Conservation (phyloP, 2,113 vertebrate species). For the Prunella fulvescens region DNA sequence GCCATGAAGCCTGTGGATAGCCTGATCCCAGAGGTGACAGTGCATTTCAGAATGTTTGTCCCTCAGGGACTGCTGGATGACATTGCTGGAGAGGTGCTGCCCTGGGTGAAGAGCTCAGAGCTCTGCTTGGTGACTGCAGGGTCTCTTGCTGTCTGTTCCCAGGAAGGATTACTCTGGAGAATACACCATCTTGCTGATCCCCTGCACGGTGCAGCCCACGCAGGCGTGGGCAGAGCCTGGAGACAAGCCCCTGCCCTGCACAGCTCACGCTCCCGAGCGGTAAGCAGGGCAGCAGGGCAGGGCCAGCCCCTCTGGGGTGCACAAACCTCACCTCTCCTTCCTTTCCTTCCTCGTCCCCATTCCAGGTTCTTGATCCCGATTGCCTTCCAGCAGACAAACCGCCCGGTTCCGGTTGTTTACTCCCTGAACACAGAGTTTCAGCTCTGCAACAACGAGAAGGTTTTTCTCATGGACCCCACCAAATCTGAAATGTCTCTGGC, state of each 20-base stretch:
- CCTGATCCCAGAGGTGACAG: too few relatives aligned
- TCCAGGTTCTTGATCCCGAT: conserved; percentile 92
- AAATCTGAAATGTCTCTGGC: conserved; percentile 84
- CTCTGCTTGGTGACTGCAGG: neutral
- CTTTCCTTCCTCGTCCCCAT: neutral
- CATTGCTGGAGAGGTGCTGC: neutral
- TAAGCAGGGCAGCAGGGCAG: neutral
- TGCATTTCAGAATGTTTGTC: neutral
- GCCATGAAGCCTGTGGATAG: neutral
- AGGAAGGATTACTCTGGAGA: conserved; percentile 8
- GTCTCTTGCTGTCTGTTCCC: neutral
- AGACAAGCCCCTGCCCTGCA: conserved; percentile 92
- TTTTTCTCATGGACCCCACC: conserved; percentile 93
- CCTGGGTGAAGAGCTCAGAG: neutral
- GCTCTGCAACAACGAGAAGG: conserved; percentile 96
- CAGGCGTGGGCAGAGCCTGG: conserved; percentile 92
- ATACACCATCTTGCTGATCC: conserved; percentile 78
- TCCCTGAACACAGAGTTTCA: conserved; percentile 97
- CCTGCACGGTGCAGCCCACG: conserved; percentile 94
- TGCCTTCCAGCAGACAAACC: conserved; percentile 97
- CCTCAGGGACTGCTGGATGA: neutral
- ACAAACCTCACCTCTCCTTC: neutral
- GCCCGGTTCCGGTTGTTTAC: conserved; percentile 93
- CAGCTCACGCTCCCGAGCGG: conserved; percentile 93
- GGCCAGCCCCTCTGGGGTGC: neutral